Evolutionary conservation across 92 coral and sea anemone genomes (phyloP).

Genomic region (Bergia puertoricense): DNA sequence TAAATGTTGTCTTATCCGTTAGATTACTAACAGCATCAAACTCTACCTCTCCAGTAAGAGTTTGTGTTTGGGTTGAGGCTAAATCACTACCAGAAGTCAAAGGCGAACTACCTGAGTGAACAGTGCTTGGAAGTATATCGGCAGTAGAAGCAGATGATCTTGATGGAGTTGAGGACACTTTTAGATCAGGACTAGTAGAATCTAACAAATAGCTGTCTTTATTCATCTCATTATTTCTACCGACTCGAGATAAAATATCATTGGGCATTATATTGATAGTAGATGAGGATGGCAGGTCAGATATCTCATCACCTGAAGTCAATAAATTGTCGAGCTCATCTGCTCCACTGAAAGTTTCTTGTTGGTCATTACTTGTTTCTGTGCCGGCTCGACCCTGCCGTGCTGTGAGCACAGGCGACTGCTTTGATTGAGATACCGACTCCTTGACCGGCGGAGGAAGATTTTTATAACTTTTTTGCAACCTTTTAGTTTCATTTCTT

Average conservation of each 20-base stretch:
- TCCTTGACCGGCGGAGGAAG: neutral
- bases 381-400: neutral
- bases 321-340: neutral
- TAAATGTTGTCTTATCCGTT: neutral
- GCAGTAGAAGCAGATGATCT: neutral
- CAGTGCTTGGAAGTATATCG: neutral
- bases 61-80: neutral
- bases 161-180: neutral
- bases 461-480: neutral
- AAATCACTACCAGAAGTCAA: conserved; percentile 6
- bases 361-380: neutral
- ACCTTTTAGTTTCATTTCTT: neutral
- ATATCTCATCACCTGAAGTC: conserved; percentile 4
- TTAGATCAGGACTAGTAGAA: too few relatives aligned
- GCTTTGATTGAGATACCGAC: conserved; percentile 2
- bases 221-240: neutral
- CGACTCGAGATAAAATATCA: neutral
- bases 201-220: neutral
- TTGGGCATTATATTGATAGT: neutral
- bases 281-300: neutral
- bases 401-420: neutral
- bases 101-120: conserved; percentile 2
- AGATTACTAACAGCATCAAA: neutral
- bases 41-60: neutral
- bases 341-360: neutral